phyloP scores from a whole-genome alignment of 2,113 vertebrate species.

The Bufo gargarizans region DNA sequence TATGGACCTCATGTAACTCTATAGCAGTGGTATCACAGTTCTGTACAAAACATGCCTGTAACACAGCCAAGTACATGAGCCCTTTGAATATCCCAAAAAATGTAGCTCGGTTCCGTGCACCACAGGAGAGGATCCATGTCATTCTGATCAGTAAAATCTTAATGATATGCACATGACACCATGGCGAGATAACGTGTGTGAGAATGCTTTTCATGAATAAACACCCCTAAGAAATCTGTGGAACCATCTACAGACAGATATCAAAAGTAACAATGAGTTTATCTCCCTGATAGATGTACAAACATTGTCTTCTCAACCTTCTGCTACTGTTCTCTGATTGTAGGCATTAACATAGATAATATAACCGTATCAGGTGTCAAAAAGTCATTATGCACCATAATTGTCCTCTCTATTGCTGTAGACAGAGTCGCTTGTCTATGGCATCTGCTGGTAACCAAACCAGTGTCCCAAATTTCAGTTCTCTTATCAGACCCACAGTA shows the following conservation, averaged over 20 bases:
- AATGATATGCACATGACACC: constrained; percentile 21
- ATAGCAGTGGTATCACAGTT: background rate
- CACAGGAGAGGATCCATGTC: background rate
- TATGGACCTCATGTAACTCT: background rate
- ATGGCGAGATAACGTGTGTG: constrained; percentile 31
- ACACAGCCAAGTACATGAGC: background rate
- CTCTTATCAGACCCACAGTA: background rate
- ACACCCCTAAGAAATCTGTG: constrained; percentile 41
- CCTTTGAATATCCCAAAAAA: background rate
- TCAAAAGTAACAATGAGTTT: constrained; percentile 53
- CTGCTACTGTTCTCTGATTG: constrained; percentile 56
- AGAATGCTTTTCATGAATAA: constrained; percentile 46
- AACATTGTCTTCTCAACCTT: constrained; percentile 46
- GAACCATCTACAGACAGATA: constrained; percentile 39
- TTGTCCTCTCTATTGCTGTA: background rate
- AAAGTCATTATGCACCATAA: constrained; percentile 41
- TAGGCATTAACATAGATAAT: constrained; percentile 55
- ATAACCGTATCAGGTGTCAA: constrained; percentile 48
- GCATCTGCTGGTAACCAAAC: constrained; percentile 39
- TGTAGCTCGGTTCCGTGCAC: background rate
- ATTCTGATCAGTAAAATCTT: constrained; percentile 27
- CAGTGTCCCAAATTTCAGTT: background rate
- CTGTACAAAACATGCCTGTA: background rate
- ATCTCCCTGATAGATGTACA: constrained; percentile 45
- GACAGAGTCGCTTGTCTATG: background rate